Base-by-base conservation (phyloP, 2,797 vertebrate genomes). In the Rhinogobio ventralis region DNA sequence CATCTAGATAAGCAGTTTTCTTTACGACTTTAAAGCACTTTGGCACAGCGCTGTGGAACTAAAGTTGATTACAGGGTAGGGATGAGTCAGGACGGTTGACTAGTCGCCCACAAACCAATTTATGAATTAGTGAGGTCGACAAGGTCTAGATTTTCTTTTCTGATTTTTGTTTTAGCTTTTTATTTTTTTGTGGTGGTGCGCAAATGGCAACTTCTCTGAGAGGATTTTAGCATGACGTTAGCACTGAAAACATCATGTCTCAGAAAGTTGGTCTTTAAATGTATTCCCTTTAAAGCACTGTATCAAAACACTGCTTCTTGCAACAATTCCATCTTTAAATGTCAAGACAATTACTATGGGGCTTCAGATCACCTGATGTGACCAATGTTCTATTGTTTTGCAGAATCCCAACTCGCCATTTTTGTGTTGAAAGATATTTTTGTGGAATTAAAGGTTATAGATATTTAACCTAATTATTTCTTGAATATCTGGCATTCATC, bases 1-100 rank as follows among this genome's bases (percentile, higher is more conserved):
- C 45, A 71, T 78, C 74, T 62, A 62, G 36, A 84, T 71, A 71
- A 78, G 74, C 82, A 49, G 25, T 57, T 84, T 84, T 81, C 13
- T 66, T 39, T 75, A 75, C 0, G 28, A n/a, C 66, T 19, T 84
- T 69, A 84, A 78, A 78, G 39, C 74, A 62, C 51, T 78, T 78
- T 71, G 39, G 66, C 74, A 45, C 74, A 69, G 53, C 28, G 7
- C 46, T 55, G 39, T 49, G 20, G 11, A 46, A 33, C 25, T 66
- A 79, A 78, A 84, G 49, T 46, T 78, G 66, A 49, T 78, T 60
- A 55, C 51, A 42, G 28, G 20, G 20, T 57, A 78, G 46, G 45
- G 62, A 79, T 67, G 77, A 51, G 78, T 79, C 78, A 79, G 62
- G 6, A 51, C 67, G 60, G 45, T 53, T 28, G 20, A 79, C 62